Conservation (phyloP, 2,888 invertebrate species). For the Ischnura elegans region DNA sequence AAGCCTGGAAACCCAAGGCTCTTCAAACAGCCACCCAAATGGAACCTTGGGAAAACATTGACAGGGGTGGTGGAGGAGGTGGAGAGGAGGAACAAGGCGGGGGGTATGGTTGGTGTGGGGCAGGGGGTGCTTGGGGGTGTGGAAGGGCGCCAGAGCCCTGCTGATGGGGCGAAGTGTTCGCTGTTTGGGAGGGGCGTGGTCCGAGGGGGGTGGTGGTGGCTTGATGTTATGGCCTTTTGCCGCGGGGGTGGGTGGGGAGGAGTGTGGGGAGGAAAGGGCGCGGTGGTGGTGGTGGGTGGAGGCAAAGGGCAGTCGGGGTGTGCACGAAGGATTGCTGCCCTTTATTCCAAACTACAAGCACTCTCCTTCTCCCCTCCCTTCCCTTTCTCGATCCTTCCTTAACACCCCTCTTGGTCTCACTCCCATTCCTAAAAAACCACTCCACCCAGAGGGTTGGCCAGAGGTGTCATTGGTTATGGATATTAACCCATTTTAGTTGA, state of each 20-base stretch:
- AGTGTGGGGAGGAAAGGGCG: not conserved
- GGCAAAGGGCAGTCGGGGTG: too few relatives aligned
- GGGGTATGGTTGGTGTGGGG: not conserved
- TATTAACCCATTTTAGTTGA: too few relatives aligned
- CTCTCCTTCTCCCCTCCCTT: too few relatives aligned
- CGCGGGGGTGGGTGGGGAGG: not conserved
- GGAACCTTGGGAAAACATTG: constrained; percentile 67
- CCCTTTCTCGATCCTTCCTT: not conserved
- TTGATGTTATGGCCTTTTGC: not conserved
- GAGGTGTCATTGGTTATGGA: too few relatives aligned
- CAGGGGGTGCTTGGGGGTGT: not conserved
- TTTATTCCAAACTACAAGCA: constrained; percentile 32
- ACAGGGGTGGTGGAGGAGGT: not conserved
- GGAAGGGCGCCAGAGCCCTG: not conserved
- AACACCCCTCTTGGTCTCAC: not conserved
- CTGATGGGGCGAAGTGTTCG: not conserved
- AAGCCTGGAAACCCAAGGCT: constrained; percentile 66
- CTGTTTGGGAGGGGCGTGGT: constrained; percentile 17
- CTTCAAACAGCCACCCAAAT: constrained; percentile 65
- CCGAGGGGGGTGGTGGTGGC: not conserved
- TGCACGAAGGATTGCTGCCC: constrained; percentile 11
- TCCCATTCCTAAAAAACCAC: not conserved
- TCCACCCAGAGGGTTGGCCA: too few relatives aligned
- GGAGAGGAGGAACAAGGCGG: not conserved
- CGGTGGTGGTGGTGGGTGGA: not conserved